These are phyloP conservation scores for Eueides isabella DNA, from an alignment of 1,140 invertebrate genomes.

Conservation along the genomic window DNA sequence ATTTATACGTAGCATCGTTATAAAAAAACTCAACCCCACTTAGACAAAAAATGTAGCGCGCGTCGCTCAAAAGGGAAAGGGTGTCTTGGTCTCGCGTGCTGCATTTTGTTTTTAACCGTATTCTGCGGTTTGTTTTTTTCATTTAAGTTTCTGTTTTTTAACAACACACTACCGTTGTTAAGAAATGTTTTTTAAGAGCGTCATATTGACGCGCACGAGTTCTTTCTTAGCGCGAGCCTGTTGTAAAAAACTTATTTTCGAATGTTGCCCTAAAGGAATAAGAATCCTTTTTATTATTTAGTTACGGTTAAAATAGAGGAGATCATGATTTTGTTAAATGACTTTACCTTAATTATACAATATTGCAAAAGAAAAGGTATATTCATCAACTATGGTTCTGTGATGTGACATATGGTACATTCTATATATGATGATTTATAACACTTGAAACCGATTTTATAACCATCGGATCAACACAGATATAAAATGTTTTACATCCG, in stretches of 20 bases:
- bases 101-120: slow-evolving; percentile 76
- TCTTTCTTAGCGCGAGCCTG: slow-evolving; percentile 37
- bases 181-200: slow-evolving; percentile 76
- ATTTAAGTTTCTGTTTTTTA: slow-evolving; percentile 78
- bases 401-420: slow-evolving; percentile 18
- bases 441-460: background rate
- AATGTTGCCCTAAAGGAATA: slow-evolving; percentile 55
- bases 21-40: slow-evolving; percentile 77
- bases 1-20: slow-evolving; percentile 78
- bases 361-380: slow-evolving; percentile 4
- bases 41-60: slow-evolving; percentile 77
- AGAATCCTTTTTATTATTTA: slow-evolving; percentile 68
- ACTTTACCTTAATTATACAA: slow-evolving; percentile 13
- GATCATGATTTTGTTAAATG: background rate
- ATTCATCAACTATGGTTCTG: slow-evolving; percentile 2
- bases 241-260: slow-evolving; percentile 46
- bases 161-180: slow-evolving; percentile 76
- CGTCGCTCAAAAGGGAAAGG: slow-evolving; percentile 80
- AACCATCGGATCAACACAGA: background rate
- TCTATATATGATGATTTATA: background rate
- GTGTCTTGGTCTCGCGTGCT: slow-evolving; percentile 78
- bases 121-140: slow-evolving; percentile 76
- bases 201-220: slow-evolving; percentile 70
- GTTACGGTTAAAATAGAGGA: slow-evolving; percentile 62
- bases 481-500: background rate